A percentile compares a stretch with the other conserved stretches of the same genome.
phyloP scores from a whole-genome alignment of 2,888 invertebrate genomes.

The Trachelus iudaicus region DNA sequence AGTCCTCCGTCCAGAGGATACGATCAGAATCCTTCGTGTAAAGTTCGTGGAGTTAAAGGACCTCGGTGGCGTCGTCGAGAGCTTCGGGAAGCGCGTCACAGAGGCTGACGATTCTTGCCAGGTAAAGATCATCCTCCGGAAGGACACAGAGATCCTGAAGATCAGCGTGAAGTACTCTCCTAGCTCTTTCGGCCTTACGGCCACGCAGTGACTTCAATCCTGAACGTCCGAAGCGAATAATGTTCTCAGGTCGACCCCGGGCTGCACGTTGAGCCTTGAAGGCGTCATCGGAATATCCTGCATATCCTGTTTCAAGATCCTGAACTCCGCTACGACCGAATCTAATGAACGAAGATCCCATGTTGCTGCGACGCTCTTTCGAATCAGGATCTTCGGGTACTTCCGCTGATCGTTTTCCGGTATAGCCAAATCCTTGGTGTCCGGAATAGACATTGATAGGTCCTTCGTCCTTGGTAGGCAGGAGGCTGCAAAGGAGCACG shows the following conservation, averaged over 20 bases:
- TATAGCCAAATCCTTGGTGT: neutral
- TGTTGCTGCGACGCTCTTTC: conserved; percentile 52
- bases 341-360: conserved; percentile 53
- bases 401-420: neutral
- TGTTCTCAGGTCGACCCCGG: conserved; percentile 52
- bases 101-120: neutral
- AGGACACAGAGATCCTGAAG: neutral
- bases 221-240: conserved; percentile 59
- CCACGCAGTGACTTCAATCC: conserved; percentile 30
- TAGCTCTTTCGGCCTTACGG: neutral
- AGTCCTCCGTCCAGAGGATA: neutral
- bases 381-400: conserved; percentile 42
- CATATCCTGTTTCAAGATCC: conserved; percentile 11
- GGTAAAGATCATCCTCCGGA: neutral
- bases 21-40: neutral
- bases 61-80: neutral
- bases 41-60: neutral
- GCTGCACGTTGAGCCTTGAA: conserved; percentile 29
- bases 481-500: neutral
- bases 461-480: neutral
- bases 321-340: conserved; percentile 26
- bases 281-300: conserved; percentile 12
- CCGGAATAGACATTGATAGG: neutral
- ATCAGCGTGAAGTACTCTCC: neutral
- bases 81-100: neutral